Evolutionary conservation across 2,797 vertebrate genomes (phyloP), one percentile per base, ranked within the genome.

Genomic region (Bufotes viridis): DNA sequence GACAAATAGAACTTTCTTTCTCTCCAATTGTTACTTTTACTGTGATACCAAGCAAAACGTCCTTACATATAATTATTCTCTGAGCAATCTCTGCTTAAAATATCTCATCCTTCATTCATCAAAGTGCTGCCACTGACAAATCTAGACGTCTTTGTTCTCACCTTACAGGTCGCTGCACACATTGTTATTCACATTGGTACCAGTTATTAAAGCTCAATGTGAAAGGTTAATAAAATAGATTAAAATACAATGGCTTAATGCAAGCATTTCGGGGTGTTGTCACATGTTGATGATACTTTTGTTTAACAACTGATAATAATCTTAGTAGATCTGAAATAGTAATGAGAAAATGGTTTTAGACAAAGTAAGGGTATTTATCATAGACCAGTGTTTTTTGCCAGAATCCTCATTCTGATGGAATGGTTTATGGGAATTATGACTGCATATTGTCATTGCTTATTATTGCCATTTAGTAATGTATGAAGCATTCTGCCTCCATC

Each of bases 51-150:
- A 78, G 15, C 26, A 74, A n/a, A 85, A 63, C 2, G 15, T n/a
- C 24, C 72, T 85, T 85, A 49, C 58, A 51, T 63, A 65, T 85
- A 76, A 85, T 85, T 85, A 85, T 78, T 85, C 83, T 85, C 15
- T 24, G 34, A 76, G 57, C 58, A 53, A 75, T 76, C 69, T 84
- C 83, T 85, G 83, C 22, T 76, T 53, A 85, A 84, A 85, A 51
- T 65, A 85, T 85, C 72, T 85, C 72, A 85, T 85, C 83, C 72
- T 85, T 85, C 83, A 85, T 74, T 76, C 57, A 78, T 85, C 72
- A 85, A 85, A 78, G 70, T 63, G 53, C 72, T 63, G 83, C 29
- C 26, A 29, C 70, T 84, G 70, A 84, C 57, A 60, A 24, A 49
- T 61, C 82, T 24, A 63, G 82, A 61, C 29, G 34, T 72, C 72